Percentiles rank a stretch among this genome's conserved stretches.
phyloP scores from a whole-genome alignment of 2,797 vertebrate species.

The Picus viridis region DNA sequence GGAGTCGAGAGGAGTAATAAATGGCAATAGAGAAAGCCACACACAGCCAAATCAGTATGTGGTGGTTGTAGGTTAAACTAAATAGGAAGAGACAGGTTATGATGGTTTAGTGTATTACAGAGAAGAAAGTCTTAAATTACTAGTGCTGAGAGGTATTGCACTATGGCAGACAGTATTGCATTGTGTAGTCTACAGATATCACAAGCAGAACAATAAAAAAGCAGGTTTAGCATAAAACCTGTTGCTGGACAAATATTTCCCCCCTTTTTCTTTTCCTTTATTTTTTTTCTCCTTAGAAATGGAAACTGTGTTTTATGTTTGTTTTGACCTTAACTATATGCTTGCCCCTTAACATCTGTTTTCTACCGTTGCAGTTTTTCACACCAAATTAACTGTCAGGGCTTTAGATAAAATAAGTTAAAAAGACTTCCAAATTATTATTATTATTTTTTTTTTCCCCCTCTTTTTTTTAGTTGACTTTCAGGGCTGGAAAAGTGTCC shows the following conservation, averaged over 20 bases:
- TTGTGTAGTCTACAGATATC: slow-evolving; percentile 82
- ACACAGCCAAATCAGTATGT: slow-evolving; percentile 87
- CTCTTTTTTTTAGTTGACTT: slow-evolving; percentile 68
- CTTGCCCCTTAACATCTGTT: slow-evolving; percentile 84
- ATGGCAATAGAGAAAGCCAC: slow-evolving; percentile 88
- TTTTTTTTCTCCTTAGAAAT: slow-evolving; percentile 47
- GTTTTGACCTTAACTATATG: slow-evolving; percentile 81
- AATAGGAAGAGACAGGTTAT: slow-evolving; percentile 91
- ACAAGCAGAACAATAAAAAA: slow-evolving; percentile 82
- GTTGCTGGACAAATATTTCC: slow-evolving; percentile 78
- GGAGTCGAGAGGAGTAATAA: slow-evolving; percentile 93
- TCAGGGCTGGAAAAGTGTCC: slow-evolving; percentile 64
- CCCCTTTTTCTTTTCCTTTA: neutral
- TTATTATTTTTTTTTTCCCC: slow-evolving; percentile 1
- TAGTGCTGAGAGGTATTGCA: slow-evolving; percentile 84
- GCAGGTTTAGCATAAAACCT: slow-evolving; percentile 82
- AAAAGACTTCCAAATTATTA: slow-evolving; percentile 80
- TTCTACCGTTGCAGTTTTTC: slow-evolving; percentile 83
- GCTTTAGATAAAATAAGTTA: slow-evolving; percentile 82
- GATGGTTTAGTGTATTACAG: slow-evolving; percentile 89
- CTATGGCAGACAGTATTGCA: slow-evolving; percentile 80
- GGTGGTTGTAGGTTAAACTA: slow-evolving; percentile 89
- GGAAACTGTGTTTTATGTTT: slow-evolving; percentile 79
- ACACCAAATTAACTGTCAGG: slow-evolving; percentile 85
- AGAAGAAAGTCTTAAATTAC: slow-evolving; percentile 90